Percentiles rank a stretch among this genome's conserved stretches.
Conservation (phyloP, 2,113 vertebrate species). For the Chloropsis hardwickii region DNA sequence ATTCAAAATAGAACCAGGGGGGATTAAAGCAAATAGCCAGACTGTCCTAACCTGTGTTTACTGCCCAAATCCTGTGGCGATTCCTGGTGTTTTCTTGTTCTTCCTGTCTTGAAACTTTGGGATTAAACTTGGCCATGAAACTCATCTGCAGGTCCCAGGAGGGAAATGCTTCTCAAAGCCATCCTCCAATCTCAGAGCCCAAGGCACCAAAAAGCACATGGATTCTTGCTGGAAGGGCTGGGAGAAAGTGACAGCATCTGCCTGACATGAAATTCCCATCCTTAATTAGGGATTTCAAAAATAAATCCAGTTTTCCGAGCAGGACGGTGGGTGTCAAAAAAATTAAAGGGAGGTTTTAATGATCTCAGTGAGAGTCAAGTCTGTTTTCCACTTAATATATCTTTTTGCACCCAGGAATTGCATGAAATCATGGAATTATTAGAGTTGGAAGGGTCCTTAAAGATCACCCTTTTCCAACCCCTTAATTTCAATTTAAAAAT, state of each 20-base stretch:
- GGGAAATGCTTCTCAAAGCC: not conserved
- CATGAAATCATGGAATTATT: not conserved
- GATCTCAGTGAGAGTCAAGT: not conserved
- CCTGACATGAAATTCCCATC: not conserved
- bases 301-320: not conserved
- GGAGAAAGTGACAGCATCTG: not conserved
- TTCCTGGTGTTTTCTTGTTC: slow-evolving; percentile 30
- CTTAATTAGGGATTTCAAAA: slow-evolving; percentile 11
- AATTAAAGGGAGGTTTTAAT: not conserved
- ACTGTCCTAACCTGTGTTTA: slow-evolving; percentile 57
- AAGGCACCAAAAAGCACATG: not conserved
- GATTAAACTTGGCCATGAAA: not conserved
- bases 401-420: not conserved
- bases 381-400: not conserved
- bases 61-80: slow-evolving; percentile 32
- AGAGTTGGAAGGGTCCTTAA: not conserved
- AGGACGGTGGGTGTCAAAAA: not conserved
- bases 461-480: not conserved
- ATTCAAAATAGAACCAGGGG: slow-evolving; percentile 67
- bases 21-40: slow-evolving; percentile 52
- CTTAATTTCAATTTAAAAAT: not conserved
- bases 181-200: not conserved
- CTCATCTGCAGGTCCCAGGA: not conserved
- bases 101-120: slow-evolving; percentile 19
- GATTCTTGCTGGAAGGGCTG: slow-evolving; percentile 5